Base-by-base conservation (phyloP, 2,113 vertebrate genomes). In the Typhlomys cinereus region DNA sequence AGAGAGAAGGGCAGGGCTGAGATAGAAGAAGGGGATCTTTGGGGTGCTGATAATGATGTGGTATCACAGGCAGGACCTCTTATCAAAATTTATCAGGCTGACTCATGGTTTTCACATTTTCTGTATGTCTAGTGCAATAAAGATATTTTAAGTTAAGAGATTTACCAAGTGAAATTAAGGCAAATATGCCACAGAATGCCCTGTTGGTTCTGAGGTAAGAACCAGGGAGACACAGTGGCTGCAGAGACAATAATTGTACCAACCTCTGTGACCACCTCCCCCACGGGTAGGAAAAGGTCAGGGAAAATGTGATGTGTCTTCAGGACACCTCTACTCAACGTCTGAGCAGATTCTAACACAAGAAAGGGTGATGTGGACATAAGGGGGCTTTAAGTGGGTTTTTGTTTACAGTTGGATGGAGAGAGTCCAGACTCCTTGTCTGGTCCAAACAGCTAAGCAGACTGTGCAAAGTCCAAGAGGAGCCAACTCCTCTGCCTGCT, bases 361-460 rank as follows among this genome's bases (percentile, higher is more conserved):
- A 57, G 73, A 82, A n/a, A 64, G 80, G 41, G 21, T 20, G 54
- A 73, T 84, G 29, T 39, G 52, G 59, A 82, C 62, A 87, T 71
- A 70, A 83, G 80, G 11, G 4, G 34, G 31, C 62, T 50, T 61
- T 67, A 31, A 25, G 8, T 64, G 34, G 27, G 54, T 86, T 80
- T 69, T 39, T 13, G 36, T 73, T 48, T 95, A 23, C 44, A 81
- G 70, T 80, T 34, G 61, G 44, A 76, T 73, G 57, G 64, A 92
- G 66, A 80, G 36, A 86, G 70, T 61, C 70, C 52, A 79, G 88
- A 64, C 92, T 23, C 52, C 3, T 66, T 1, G 0, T 46, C 50
- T 79, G 29, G 39, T 78, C 57, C 64, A 41, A 79, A 91, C 9
- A 80, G 64, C 46, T 54, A 36, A 92, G 79, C 41, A 90, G 95